Evolutionary conservation across 2,113 vertebrate species (phyloP).

Genomic region (Pseudorectes ferrugineus): DNA sequence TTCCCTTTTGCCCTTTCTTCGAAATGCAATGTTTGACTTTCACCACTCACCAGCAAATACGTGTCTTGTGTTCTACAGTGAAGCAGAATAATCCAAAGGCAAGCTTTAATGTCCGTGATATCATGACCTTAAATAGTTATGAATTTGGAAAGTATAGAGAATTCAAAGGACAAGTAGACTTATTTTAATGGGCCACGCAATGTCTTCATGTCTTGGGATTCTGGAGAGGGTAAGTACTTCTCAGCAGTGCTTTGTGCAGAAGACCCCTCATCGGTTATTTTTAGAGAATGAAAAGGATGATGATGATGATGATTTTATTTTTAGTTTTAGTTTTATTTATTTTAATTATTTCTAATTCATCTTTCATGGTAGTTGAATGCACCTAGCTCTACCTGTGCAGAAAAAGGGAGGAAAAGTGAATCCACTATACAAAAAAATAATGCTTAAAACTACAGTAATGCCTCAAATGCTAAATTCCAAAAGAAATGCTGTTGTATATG

Average conservation of each 20-base stretch:
- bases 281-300: background rate
- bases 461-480: background rate
- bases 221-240: background rate
- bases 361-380: background rate
- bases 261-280: background rate
- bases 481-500: background rate
- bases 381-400: background rate
- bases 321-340: background rate
- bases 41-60: background rate
- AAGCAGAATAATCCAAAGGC: background rate
- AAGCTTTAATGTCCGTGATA: background rate
- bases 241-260: background rate
- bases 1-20: background rate
- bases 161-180: background rate
- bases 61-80: background rate
- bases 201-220: background rate
- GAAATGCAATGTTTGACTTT: background rate
- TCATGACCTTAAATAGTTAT: background rate
- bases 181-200: background rate
- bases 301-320: background rate
- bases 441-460: background rate
- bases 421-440: background rate
- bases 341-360: background rate
- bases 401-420: background rate
- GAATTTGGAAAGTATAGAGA: background rate